Conservation (phyloP, 2,888 invertebrate genomes). For the Anoncus sp. region DNA sequence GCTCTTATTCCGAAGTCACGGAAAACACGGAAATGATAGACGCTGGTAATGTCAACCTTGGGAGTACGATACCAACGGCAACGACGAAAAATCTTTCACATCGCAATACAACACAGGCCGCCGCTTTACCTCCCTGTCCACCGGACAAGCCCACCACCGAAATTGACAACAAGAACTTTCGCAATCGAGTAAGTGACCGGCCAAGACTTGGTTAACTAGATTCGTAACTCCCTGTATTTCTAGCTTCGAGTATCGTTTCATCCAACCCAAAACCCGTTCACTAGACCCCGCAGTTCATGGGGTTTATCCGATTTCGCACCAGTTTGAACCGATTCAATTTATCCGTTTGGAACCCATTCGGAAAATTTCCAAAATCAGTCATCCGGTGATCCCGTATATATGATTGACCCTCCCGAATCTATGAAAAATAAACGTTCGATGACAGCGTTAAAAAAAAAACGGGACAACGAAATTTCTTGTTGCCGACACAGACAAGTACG, state of each 20-base stretch:
- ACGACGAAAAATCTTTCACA: conserved; percentile 65
- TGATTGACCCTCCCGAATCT: neutral
- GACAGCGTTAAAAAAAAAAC: conserved; percentile 17
- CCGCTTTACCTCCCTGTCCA: conserved; percentile 62
- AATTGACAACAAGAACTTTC: conserved; percentile 78
- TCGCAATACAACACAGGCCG: conserved; percentile 63
- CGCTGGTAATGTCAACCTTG: conserved; percentile 77
- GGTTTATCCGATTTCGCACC: neutral
- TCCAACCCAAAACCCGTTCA: neutral
- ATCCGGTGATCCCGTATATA: neutral
- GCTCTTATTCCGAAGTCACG: conserved; percentile 72
- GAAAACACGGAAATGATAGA: conserved; percentile 80
- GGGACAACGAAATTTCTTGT: neutral
- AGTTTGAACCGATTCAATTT: neutral
- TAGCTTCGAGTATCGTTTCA: neutral
- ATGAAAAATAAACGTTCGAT: conserved; percentile 6
- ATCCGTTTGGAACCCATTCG: no score
- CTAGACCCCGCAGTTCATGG: neutral
- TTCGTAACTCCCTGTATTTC: neutral
- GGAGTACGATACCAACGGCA: conserved; percentile 66
- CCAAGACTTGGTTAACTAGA: neutral
- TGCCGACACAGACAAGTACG: conserved; percentile 85
- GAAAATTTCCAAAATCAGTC: neutral
- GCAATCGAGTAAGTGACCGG: conserved; percentile 76
- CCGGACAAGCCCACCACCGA: conserved; percentile 67